phyloP scores from a whole-genome alignment of 2,797 vertebrate species.

The Mionectes olivaceus region DNA sequence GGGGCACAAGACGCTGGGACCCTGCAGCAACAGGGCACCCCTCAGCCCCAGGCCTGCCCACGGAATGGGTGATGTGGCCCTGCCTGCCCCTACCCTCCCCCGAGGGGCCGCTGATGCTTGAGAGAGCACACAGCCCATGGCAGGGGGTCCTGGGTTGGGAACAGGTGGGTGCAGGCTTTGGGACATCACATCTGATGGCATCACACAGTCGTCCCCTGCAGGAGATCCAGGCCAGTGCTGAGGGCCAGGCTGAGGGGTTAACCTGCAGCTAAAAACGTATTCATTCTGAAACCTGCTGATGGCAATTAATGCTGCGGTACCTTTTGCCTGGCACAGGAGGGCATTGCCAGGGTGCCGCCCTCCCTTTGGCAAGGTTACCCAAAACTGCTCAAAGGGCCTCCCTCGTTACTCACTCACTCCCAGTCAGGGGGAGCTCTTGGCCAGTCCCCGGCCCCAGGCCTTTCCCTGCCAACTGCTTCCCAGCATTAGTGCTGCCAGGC shows the following conservation, averaged over 20 bases:
- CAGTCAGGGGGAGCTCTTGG: not conserved
- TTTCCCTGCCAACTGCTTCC: slow-evolving; percentile 14
- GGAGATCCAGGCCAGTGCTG: not conserved
- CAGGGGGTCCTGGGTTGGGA: not conserved
- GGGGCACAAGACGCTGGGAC: not conserved
- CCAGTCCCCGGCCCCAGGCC: not conserved
- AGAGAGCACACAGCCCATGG: not conserved
- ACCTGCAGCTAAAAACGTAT: not conserved
- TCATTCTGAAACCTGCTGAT: not conserved
- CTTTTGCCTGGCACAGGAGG: not conserved
- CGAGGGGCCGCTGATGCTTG: not conserved
- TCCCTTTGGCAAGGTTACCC: not conserved
- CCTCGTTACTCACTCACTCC: not conserved
- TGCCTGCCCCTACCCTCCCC: not conserved
- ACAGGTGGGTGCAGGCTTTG: not conserved
- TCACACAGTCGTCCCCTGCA: not conserved
- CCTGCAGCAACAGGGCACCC: not conserved
- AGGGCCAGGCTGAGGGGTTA: not conserved
- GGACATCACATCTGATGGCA: not conserved
- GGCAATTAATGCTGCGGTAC: not conserved
- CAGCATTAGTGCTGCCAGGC: slow-evolving; percentile 3
- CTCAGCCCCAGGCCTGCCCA: not conserved
- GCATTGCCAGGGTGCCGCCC: not conserved
- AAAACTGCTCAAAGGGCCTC: not conserved
- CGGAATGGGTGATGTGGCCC: not conserved